Conservation (phyloP, 2,113 vertebrate species). For the Vidua macroura region DNA sequence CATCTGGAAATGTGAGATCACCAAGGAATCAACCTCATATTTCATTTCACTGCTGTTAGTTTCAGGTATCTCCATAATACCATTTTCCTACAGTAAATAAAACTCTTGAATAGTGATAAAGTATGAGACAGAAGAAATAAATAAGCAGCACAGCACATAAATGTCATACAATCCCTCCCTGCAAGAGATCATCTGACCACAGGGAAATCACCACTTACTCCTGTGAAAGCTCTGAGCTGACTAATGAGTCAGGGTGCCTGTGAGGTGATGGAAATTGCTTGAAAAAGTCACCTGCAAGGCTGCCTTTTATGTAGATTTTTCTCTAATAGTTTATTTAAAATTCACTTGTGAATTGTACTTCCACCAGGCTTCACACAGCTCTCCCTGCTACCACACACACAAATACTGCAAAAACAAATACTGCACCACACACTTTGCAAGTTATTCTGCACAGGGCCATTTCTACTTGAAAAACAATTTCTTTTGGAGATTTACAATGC, state of each 20-base stretch:
- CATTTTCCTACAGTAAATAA: background rate
- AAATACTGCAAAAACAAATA: background rate
- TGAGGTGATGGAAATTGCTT: background rate
- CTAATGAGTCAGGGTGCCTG: background rate
- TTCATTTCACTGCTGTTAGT: background rate
- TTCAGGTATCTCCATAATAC: background rate
- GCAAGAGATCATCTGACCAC: background rate
- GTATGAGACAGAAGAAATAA: background rate
- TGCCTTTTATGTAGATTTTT: background rate
- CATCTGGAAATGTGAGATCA: background rate
- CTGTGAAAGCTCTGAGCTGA: background rate
- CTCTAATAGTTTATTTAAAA: background rate
- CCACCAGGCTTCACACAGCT: background rate
- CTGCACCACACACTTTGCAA: background rate
- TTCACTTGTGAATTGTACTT: background rate
- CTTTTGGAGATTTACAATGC: conserved; percentile 55
- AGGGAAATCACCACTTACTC: background rate
- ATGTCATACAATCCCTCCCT: background rate
- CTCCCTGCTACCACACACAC: background rate
- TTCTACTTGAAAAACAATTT: conserved; percentile 58
- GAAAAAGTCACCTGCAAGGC: background rate
- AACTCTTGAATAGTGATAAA: background rate
- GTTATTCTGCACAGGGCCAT: conserved; percentile 27
- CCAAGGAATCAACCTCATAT: background rate
- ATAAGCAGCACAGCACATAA: background rate